These are phyloP conservation scores for Drosophila orosa DNA, from an alignment of 1,140 invertebrate species.

Conservation along the genomic window DNA sequence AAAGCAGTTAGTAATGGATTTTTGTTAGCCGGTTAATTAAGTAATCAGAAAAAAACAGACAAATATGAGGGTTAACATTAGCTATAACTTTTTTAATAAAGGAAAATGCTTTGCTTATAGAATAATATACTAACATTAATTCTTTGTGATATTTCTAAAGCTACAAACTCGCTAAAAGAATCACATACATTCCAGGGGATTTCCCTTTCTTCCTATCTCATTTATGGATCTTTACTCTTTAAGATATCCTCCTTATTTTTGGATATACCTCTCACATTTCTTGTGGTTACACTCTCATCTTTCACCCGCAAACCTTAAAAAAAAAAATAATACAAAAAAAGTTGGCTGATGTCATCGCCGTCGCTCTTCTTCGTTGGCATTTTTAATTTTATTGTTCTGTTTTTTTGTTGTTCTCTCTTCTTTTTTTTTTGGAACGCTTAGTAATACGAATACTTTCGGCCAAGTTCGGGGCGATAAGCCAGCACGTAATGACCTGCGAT, in stretches of 20 bases:
- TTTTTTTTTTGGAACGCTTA: conserved; percentile 35
- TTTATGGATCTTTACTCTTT: background rate
- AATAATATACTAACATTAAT: background rate
- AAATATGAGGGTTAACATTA: background rate
- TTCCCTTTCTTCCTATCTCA: background rate
- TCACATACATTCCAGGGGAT: background rate
- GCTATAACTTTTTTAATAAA: background rate
- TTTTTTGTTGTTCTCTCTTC: conserved; percentile 2
- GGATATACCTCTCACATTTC: conserved; percentile 19
- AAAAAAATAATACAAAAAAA: background rate
- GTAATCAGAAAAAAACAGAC: background rate
- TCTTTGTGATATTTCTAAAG: background rate
- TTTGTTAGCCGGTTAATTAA: background rate
- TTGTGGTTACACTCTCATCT: conserved; percentile 14
- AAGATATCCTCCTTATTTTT: background rate
- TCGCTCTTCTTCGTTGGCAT: conserved; percentile 28
- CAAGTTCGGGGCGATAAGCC: conserved; percentile 54
- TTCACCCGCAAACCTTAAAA: conserved; percentile 6
- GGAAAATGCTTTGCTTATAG: background rate
- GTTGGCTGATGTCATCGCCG: conserved; percentile 34
- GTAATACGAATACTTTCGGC: conserved; percentile 44
- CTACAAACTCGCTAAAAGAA: background rate
- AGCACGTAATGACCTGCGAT: conserved; percentile 68
- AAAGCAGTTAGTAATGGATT: background rate
- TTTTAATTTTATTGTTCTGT: conserved; percentile 19